Conservation (phyloP, 2,888 invertebrate genomes). For the Drosophila bunnanda region DNA sequence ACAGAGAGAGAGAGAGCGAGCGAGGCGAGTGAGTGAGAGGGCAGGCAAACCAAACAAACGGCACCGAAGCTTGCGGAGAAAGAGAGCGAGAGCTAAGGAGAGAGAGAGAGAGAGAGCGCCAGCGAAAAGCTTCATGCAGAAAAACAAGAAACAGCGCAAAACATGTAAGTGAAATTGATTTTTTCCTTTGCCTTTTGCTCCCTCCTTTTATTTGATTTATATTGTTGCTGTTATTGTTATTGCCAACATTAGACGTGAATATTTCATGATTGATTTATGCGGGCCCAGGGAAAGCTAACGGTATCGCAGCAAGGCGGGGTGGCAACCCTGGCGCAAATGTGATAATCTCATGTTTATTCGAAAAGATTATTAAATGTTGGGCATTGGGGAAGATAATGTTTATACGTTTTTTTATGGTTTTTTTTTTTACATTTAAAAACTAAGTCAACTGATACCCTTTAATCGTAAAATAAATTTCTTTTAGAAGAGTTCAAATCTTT, state of each 20-base stretch:
- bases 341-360: not conserved
- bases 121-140: conserved; percentile 65
- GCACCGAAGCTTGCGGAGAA: conserved; percentile 26
- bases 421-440: no score
- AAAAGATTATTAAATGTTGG: not conserved
- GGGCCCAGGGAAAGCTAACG: conserved; percentile 28
- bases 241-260: conserved; percentile 32
- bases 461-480: no score
- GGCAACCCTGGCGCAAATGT: conserved; percentile 9
- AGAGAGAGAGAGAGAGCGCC: conserved; percentile 13
- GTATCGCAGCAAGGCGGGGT: conserved; percentile 5
- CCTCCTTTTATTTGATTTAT: conserved; percentile 22
- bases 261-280: conserved; percentile 49
- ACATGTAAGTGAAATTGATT: conserved; percentile 77
- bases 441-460: no score
- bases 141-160: conserved; percentile 68
- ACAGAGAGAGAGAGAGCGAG: conserved; percentile 7
- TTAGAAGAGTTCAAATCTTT: no score
- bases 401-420: no score
- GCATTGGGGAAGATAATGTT: not conserved
- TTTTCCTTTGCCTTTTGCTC: conserved; percentile 36
- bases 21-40: conserved; percentile 1
- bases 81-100: conserved; percentile 31
- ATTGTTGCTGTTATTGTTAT: conserved; percentile 39
- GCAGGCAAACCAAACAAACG: conserved; percentile 31